Evolutionary conservation across 1,140 invertebrate species (phyloP), one percentile per base, ranked within the genome.

Genomic region (Scaptomyza graminum): DNA sequence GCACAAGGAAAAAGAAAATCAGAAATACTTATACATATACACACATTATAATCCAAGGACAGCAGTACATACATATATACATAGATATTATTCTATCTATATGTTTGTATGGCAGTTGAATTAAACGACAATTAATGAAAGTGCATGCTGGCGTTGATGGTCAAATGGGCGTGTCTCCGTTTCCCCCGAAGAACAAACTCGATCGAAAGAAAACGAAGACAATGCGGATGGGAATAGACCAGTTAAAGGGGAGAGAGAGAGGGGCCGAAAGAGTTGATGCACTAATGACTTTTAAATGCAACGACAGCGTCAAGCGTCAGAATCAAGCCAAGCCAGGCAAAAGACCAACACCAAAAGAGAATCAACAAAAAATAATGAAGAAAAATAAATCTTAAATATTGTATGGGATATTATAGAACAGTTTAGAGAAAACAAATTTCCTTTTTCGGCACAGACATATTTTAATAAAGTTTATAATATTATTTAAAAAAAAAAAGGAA

Each of bases 221-320:
- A 7, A 34, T 34, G n/a, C n/a, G 25, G 6, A 28, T 5, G 25
- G 25, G 25, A 6, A 22, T 2, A 28, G 28, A 34, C 9, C 1
- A 9, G 9, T n/a, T 0, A 41, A 41, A 5, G 12, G 37, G 1
- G 37, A 41, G 4, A n/a, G 37, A 41, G 37, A 11, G 11, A 11
- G 37, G 3, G 37, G 5, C 3, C 9, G 37, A 39, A 12, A 41
- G 37, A 41, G 62, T 54, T 47, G 47, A n/a, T 25, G 57, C 46
- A 72, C 82, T 85, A 85, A 85, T 85, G 81, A 87, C 74, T 85
- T 85, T 85, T 85, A 78, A 85, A 85, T 85, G 81, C 77, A 75
- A 74, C 80, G 68, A 79, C 9, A 85, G 67, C 65, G 59, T 66
- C 56, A 59, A 55, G n/a, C n/a, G n/a, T n/a, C 52, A 72, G 22